These are phyloP conservation scores for Macropodus opercularis DNA, from an alignment of 2,797 vertebrate species.

Conservation along the genomic window DNA sequence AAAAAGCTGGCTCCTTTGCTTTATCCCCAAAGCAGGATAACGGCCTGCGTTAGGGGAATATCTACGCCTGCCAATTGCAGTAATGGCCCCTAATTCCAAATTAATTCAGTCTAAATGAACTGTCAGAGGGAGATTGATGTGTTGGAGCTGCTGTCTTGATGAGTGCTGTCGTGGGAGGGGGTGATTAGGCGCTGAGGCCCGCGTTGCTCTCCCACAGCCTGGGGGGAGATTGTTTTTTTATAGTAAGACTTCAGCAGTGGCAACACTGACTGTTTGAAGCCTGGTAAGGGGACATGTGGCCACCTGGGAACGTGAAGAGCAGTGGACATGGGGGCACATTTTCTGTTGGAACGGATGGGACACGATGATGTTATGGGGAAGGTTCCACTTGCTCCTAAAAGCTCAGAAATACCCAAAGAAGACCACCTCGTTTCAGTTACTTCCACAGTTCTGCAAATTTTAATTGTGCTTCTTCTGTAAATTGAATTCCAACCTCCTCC, in stretches of 20 bases:
- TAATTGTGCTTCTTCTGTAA: slow-evolving; percentile 55
- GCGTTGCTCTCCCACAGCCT: slow-evolving; percentile 77
- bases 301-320: slow-evolving; percentile 65
- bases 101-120: slow-evolving; percentile 97
- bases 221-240: slow-evolving; percentile 68
- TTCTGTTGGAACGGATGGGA: slow-evolving; percentile 34
- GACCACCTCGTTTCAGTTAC: slow-evolving; percentile 39
- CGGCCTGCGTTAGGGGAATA: slow-evolving; percentile 85
- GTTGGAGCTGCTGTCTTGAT: slow-evolving; percentile 89
- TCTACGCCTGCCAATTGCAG: slow-evolving; percentile 90
- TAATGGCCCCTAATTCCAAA: slow-evolving; percentile 94
- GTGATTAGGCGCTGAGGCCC: slow-evolving; percentile 85
- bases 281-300: slow-evolving; percentile 78
- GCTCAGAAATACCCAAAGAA: slow-evolving; percentile 20
- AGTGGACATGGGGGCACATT: slow-evolving; percentile 36
- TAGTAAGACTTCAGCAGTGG: slow-evolving; percentile 68
- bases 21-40: slow-evolving; percentile 83
- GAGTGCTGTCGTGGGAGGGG: slow-evolving; percentile 85
- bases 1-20: slow-evolving; percentile 73
- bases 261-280: slow-evolving; percentile 82
- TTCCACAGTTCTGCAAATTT: slow-evolving; percentile 22
- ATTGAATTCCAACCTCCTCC: slow-evolving; percentile 53
- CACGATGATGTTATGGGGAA: slow-evolving; percentile 24
- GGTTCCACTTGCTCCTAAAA: slow-evolving; percentile 29
- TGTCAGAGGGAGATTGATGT: slow-evolving; percentile 95